Evolutionary conservation across 2,113 vertebrate species (phyloP).

Genomic region (Saguinus midas): DNA sequence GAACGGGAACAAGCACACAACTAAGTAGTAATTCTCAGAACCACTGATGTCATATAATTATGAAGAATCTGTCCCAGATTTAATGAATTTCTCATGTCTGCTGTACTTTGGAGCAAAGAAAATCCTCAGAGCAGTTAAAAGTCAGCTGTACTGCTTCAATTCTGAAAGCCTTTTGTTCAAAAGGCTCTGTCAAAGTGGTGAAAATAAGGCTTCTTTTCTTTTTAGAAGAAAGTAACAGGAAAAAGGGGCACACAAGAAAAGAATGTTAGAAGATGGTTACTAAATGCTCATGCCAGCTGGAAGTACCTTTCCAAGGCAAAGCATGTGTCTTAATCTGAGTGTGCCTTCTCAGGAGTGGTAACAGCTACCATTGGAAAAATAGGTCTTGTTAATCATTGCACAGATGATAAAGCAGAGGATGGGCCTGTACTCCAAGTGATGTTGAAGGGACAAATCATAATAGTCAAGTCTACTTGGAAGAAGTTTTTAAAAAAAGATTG

Average conservation of each 20-base stretch:
- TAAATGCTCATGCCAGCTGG: not conserved
- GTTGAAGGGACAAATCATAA: not conserved
- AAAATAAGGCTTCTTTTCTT: slow-evolving; percentile 35
- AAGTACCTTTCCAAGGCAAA: not conserved
- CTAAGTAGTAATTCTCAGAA: slow-evolving; percentile 30
- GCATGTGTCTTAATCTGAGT: not conserved
- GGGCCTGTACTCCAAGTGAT: not conserved
- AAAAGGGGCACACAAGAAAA: not conserved
- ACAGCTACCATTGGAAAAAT: not conserved
- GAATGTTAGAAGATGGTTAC: not conserved
- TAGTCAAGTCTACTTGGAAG: not conserved
- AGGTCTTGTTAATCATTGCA: not conserved
- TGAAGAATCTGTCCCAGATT: not conserved
- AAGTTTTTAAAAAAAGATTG: not conserved
- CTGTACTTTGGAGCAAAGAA: not conserved
- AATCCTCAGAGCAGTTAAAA: not conserved
- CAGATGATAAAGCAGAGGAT: slow-evolving; percentile 6
- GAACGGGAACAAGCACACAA: not conserved
- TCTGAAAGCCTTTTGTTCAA: slow-evolving; percentile 24
- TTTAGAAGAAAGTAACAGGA: slow-evolving; percentile 28
- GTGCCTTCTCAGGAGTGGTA: not conserved
- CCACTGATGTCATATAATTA: not conserved
- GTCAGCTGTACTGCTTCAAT: not conserved
- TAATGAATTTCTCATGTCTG: not conserved
- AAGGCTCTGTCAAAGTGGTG: not conserved